phyloP scores from a whole-genome alignment of 2,888 invertebrate species.

The Lapara coniferarum region DNA sequence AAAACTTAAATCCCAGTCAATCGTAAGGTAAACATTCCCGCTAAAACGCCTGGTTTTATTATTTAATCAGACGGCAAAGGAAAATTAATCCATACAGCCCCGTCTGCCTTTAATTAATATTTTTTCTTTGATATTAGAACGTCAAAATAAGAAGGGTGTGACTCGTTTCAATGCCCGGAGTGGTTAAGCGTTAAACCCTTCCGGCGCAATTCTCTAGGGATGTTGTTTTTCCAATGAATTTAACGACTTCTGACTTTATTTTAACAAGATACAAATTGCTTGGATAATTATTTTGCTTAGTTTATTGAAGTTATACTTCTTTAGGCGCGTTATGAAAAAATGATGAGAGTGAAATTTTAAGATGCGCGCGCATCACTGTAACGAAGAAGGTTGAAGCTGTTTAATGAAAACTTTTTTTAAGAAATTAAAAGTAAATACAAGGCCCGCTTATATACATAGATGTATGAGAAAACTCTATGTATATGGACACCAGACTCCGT shows the following conservation, averaged over 20 bases:
- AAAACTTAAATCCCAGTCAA: background rate
- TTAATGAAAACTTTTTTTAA: too few species aligned
- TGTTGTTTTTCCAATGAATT: constrained; percentile 13
- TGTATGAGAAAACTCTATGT: too few species aligned
- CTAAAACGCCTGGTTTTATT: background rate
- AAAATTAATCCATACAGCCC: constrained; percentile 31
- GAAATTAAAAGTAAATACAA: too few species aligned
- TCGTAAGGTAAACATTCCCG: background rate
- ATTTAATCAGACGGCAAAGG: constrained; percentile 33
- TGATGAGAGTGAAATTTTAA: too few species aligned
- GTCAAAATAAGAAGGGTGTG: constrained; percentile 22
- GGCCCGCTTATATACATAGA: too few species aligned
- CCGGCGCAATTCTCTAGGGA: background rate
- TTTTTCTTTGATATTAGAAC: constrained; percentile 23
- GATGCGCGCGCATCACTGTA: too few species aligned
- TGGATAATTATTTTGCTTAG: background rate
- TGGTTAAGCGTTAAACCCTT: constrained; percentile 19
- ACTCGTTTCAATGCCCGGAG: constrained; percentile 11
- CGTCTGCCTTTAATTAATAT: constrained; percentile 35
- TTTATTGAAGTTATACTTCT: too few species aligned
- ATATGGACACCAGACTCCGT: too few species aligned
- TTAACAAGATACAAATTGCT: background rate
- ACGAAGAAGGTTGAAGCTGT: too few species aligned
- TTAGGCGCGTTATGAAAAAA: too few species aligned
- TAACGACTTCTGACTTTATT: background rate